Conservation (phyloP, 2,888 invertebrate genomes). For the Drosophila subquinaria region DNA sequence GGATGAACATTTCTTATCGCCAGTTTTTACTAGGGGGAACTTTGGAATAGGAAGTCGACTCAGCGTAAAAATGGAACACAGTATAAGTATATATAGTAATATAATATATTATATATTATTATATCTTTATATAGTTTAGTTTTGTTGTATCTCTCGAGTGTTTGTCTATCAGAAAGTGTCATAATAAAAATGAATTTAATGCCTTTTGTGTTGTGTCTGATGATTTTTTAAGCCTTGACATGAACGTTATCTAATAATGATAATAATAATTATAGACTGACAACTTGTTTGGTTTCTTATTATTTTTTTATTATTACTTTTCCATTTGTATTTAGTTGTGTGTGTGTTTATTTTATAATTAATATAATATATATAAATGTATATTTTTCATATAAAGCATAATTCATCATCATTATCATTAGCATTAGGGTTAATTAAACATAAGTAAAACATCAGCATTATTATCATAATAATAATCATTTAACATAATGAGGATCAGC, state of each 20-base stretch:
- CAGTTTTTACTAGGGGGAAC: slow-evolving; percentile 18
- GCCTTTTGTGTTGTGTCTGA: slow-evolving; percentile 45
- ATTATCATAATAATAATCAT: slow-evolving; percentile 37
- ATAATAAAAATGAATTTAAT: slow-evolving; percentile 34
- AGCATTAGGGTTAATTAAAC: slow-evolving; percentile 40
- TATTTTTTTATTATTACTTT: slow-evolving; percentile 27
- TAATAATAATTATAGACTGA: slow-evolving; percentile 32
- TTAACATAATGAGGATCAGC: slow-evolving; percentile 29
- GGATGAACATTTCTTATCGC: slow-evolving; percentile 36
- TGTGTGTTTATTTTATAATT: slow-evolving; percentile 23
- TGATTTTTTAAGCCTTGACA: slow-evolving; percentile 43
- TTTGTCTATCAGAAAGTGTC: slow-evolving; percentile 14
- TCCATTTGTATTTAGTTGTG: slow-evolving; percentile 26
- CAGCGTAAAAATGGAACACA: slow-evolving; percentile 45
- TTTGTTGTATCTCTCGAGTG: slow-evolving; percentile 18
- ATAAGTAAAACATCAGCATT: slow-evolving; percentile 52
- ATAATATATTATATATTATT: background rate
- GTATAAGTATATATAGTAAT: background rate
- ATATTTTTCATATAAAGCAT: slow-evolving; percentile 52
- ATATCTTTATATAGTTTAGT: background rate
- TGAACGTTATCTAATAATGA: slow-evolving; percentile 35
- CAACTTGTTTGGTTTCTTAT: slow-evolving; percentile 5
- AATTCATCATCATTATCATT: slow-evolving; percentile 52
- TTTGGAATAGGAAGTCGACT: slow-evolving; percentile 57
- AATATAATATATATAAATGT: slow-evolving; percentile 35